Evolutionary conservation across 2,888 invertebrate genomes (phyloP), one percentile per base, ranked within the genome.

Genomic region (Rhagium mordax): DNA sequence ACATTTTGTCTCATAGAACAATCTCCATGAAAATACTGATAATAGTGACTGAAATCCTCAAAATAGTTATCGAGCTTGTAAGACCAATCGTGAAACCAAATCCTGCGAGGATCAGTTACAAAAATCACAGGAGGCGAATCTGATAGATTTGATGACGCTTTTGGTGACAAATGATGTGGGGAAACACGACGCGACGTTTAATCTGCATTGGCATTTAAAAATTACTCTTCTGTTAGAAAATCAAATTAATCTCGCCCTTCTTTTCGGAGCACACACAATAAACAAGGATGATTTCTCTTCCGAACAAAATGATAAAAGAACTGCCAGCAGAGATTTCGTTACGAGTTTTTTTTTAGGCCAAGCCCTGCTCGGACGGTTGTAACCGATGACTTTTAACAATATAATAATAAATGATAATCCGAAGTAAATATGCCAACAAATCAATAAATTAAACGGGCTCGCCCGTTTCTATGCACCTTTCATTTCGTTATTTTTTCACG

Each of bases 401-500:
- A 41, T 16, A 47, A 61, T 13, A 60, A 18, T 47, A 13, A 61
- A 21, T 41, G 21, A 47, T 67, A 47, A 66, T 57, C 1, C 48
- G 15, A 27, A 49, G 49, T 49, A 53, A 51, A 24, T 21, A 49
- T 8, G 33, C 61, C 47, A 21, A 41, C 20, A 21, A 48, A 55
- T 29, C 53, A 18, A 53, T 53, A 55, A 53, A 53, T 65, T 33
- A 57, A 67, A 67, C 47, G 27, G 67, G 47, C 24, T 41, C 24
- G 57, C 47, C 24, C 13, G 15, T 47, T 57, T 59, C 15, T 29
- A 20, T 21, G 15, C 16, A 21, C 47, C 67, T 71, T 60, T 71
- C 71, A 24, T 57, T 8, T 59, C 13, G 49, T 7, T 3, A 6
- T 59, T 59, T 68, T 53, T 69, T 67, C 70, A 61, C 48, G 60